phyloP scores from a whole-genome alignment of 1,140 invertebrate species.

The Drosophila guanche region DNA sequence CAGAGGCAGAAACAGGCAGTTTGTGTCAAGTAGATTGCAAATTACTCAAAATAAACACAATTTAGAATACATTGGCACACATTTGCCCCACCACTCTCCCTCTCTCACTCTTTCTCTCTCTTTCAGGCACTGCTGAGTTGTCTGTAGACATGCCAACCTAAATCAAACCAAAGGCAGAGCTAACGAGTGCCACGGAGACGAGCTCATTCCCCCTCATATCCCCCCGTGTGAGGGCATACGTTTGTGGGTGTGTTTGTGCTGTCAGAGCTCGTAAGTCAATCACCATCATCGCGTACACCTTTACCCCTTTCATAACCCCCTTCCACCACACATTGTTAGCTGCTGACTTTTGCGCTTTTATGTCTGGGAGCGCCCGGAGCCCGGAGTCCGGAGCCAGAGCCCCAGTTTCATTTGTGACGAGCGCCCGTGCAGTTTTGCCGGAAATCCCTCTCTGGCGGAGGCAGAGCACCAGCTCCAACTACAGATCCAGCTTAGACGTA shows the following conservation, averaged over 20 bases:
- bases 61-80: constrained; percentile 66
- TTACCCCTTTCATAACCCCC: constrained; percentile 37
- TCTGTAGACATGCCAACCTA: constrained; percentile 72
- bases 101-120: too few relatives aligned
- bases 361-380: constrained; percentile 49
- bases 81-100: constrained; percentile 14
- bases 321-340: constrained; percentile 13
- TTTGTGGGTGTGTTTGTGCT: constrained; percentile 5
- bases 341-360: constrained; percentile 69
- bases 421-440: constrained; percentile 70
- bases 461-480: neutral
- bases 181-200: constrained; percentile 25
- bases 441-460: constrained; percentile 14
- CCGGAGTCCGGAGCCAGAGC: constrained; percentile 37
- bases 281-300: constrained; percentile 61
- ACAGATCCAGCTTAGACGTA: constrained; percentile 20
- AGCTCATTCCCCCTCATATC: too few relatives aligned
- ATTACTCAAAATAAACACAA: constrained; percentile 78
- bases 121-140: constrained; percentile 45
- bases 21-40: constrained; percentile 29
- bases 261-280: constrained; percentile 42
- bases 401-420: constrained; percentile 69
- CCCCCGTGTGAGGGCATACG: neutral
- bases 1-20: too few relatives aligned
- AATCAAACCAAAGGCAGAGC: constrained; percentile 48